Evolutionary conservation across 2,797 vertebrate genomes (phyloP).

Genomic region (Bovichtus diacanthus): DNA sequence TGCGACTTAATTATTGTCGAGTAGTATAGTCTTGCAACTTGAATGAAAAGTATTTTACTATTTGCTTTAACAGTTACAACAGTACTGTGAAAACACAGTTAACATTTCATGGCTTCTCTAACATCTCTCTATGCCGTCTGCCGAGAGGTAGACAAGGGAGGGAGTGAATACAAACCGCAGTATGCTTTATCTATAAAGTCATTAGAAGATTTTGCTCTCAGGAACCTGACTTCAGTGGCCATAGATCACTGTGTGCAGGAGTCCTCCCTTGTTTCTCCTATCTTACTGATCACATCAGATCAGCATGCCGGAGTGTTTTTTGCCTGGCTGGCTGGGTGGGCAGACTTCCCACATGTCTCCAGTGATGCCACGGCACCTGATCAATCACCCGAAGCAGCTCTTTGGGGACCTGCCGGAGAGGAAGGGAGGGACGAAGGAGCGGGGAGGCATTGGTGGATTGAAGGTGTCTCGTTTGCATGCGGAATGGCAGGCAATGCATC

Average conservation of each 20-base stretch:
- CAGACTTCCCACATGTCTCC: constrained; percentile 64
- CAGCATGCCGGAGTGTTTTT: constrained; percentile 55
- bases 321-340: constrained; percentile 56
- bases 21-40: background rate
- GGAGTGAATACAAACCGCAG: constrained; percentile 29
- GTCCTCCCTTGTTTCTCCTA: constrained; percentile 64
- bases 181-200: constrained; percentile 54
- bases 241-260: constrained; percentile 71
- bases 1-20: background rate
- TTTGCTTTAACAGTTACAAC: background rate
- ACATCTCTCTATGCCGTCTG: constrained; percentile 11
- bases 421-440: constrained; percentile 27
- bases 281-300: constrained; percentile 69
- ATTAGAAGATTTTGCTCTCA: constrained; percentile 54
- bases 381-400: constrained; percentile 78
- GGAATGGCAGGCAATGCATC: constrained; percentile 85
- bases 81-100: background rate
- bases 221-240: constrained; percentile 65
- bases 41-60: background rate
- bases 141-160: constrained; percentile 8
- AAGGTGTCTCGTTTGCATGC: constrained; percentile 82
- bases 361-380: constrained; percentile 73
- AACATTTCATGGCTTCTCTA: background rate
- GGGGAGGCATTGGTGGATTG: constrained; percentile 26
- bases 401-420: constrained; percentile 53